Conservation (phyloP, 2,113 vertebrate genomes). For the Gyps fulvus region DNA sequence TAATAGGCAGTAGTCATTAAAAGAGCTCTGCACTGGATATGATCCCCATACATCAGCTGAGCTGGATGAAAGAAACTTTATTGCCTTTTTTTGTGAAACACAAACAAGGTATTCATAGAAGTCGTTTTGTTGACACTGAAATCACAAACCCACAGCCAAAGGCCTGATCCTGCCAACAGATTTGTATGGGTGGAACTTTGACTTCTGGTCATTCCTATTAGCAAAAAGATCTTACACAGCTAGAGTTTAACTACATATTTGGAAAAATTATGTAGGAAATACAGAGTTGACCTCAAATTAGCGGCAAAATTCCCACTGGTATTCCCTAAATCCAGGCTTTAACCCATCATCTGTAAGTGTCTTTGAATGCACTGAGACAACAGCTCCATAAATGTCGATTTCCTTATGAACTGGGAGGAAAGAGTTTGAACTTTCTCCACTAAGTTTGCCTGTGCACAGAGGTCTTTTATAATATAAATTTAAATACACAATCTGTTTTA, state of each 20-base stretch:
- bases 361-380: background rate
- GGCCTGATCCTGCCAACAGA: background rate
- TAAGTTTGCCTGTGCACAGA: slow-evolving; percentile 25
- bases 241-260: background rate
- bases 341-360: background rate
- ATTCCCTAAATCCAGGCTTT: background rate
- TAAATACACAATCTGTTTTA: slow-evolving; percentile 52
- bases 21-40: background rate
- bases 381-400: background rate
- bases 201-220: background rate
- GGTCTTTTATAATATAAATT: slow-evolving; percentile 58
- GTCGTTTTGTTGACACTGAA: background rate
- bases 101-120: background rate
- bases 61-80: background rate
- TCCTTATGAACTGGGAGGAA: background rate
- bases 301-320: background rate
- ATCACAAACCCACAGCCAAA: background rate
- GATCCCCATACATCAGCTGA: background rate
- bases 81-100: background rate
- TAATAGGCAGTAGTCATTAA: background rate
- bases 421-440: background rate
- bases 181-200: background rate
- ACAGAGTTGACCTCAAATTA: background rate
- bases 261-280: background rate
- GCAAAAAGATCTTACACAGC: background rate